These are phyloP conservation scores for Entelurus aequoreus DNA, from an alignment of 2,113 vertebrate species.

Conservation along the genomic window DNA sequence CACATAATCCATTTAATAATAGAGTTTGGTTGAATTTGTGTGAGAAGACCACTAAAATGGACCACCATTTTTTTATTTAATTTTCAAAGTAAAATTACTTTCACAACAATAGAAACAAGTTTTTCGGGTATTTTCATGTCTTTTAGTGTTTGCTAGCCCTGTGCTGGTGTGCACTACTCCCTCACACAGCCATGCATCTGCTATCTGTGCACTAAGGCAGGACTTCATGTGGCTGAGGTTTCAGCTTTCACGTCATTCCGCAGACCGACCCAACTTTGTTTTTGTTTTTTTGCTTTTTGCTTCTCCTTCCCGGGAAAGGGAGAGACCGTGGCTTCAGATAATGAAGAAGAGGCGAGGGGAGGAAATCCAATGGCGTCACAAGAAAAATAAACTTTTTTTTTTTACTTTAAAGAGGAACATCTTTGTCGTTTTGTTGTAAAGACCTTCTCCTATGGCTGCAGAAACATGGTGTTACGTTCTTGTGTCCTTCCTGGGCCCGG, in stretches of 20 bases:
- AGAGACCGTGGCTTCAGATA: slow-evolving; percentile 34
- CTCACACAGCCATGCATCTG: slow-evolving; percentile 45
- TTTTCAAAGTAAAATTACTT: no score
- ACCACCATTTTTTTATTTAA: no score
- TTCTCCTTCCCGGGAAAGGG: background rate
- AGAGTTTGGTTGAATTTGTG: no score
- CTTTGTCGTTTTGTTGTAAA: slow-evolving; percentile 15
- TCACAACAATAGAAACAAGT: background rate
- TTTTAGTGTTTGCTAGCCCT: slow-evolving; percentile 11
- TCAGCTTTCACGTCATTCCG: slow-evolving; percentile 74
- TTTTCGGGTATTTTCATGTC: slow-evolving; percentile 26
- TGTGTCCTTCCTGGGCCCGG: background rate
- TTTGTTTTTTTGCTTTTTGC: background rate
- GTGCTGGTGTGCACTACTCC: slow-evolving; percentile 12
- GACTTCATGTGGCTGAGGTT: slow-evolving; percentile 66
- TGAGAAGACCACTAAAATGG: no score
- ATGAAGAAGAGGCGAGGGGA: slow-evolving; percentile 49
- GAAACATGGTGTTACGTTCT: slow-evolving; percentile 23
- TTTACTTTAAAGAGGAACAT: background rate
- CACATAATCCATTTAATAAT: no score
- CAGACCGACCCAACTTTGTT: slow-evolving; percentile 43
- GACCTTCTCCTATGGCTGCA: slow-evolving; percentile 47
- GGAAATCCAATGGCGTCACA: slow-evolving; percentile 30
- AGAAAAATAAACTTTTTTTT: slow-evolving; percentile 48
- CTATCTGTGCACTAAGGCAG: slow-evolving; percentile 60